phyloP scores from a whole-genome alignment of 37 sponge, comb jelly and placozoan genomes.

The Corticium candelabrum region DNA sequence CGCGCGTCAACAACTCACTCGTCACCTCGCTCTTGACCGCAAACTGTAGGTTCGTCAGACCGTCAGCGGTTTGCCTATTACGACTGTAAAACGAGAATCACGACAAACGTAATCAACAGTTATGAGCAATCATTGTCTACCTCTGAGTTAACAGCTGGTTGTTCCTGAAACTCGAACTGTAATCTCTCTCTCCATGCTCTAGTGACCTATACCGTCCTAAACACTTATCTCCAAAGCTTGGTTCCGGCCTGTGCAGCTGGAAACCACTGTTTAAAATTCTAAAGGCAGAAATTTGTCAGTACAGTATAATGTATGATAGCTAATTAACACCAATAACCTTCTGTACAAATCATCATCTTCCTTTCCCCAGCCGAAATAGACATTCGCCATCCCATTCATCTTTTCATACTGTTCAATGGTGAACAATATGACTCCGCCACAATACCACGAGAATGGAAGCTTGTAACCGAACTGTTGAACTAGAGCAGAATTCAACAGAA shows the following conservation, averaged over 20 bases:
- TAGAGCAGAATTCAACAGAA: not conserved
- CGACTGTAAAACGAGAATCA: not conserved
- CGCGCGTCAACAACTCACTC: not conserved
- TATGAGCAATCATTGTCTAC: not conserved
- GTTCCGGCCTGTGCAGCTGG: not conserved
- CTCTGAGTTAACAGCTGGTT: not conserved
- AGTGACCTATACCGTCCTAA: not conserved
- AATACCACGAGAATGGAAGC: not conserved
- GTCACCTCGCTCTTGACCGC: not conserved
- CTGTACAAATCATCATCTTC: conserved; percentile 2
- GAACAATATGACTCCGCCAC: not conserved
- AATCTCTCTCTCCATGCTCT: not conserved
- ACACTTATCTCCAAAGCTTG: not conserved
- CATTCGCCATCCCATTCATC: conserved; percentile 1
- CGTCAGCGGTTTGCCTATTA: not conserved
- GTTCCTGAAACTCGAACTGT: not conserved
- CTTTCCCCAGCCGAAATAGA: conserved; percentile 3
- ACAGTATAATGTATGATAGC: not conserved
- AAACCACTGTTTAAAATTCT: not conserved
- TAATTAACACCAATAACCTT: not conserved
- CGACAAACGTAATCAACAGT: not conserved
- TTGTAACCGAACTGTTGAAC: conserved; percentile 3
- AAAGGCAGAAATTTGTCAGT: not conserved
- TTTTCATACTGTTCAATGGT: conserved; percentile 1
- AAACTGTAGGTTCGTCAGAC: not conserved